phyloP scores from a whole-genome alignment of 2,888 invertebrate species.

The Drosophila neoperkinsi region DNA sequence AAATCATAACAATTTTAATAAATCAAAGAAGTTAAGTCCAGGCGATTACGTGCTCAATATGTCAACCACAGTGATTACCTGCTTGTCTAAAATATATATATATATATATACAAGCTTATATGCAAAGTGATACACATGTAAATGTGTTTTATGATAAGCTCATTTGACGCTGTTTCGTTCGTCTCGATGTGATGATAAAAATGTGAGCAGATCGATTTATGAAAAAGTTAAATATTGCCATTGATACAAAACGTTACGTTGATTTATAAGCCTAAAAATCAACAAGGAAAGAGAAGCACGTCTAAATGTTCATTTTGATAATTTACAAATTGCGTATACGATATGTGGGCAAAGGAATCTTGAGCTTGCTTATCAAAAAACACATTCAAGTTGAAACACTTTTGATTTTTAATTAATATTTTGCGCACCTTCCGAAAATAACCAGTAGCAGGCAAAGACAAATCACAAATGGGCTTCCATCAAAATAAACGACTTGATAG shows the following conservation, averaged over 20 bases:
- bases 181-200: conserved; percentile 21
- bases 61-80: neutral
- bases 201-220: conserved; percentile 41
- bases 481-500: conserved; percentile 19
- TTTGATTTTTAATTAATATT: conserved; percentile 31
- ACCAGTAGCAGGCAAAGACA: conserved; percentile 16
- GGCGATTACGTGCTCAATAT: neutral
- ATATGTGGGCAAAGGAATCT: neutral
- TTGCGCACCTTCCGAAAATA: conserved; percentile 46
- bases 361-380: neutral
- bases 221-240: conserved; percentile 20
- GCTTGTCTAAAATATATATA: conserved; percentile 11
- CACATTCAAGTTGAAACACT: neutral
- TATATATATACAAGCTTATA: conserved; percentile 2
- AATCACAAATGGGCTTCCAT: conserved; percentile 30
- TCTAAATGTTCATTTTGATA: neutral
- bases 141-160: conserved; percentile 32
- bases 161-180: conserved; percentile 15
- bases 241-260: neutral
- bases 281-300: neutral
- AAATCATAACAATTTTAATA: neutral
- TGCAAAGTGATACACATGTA: conserved; percentile 8
- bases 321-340: conserved; percentile 5
- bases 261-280: neutral
- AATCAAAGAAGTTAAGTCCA: conserved; percentile 3